Evolutionary conservation across 2,797 vertebrate genomes (phyloP).

Genomic region (Eurystomus glaucurus): DNA sequence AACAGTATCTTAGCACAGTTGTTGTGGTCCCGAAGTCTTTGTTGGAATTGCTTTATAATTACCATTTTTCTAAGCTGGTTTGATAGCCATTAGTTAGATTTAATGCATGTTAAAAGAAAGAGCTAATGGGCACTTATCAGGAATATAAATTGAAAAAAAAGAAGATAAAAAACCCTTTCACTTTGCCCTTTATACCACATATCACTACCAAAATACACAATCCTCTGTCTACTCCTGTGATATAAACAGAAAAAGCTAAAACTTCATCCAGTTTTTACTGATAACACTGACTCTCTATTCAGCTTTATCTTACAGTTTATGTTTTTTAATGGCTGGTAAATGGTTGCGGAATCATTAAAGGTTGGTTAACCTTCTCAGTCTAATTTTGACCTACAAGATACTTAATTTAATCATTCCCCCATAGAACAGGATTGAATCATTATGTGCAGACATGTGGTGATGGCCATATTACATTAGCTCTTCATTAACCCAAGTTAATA

Average conservation of each 20-base stretch:
- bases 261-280: conserved; percentile 13
- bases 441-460: conserved; percentile 64
- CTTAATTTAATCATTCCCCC: conserved; percentile 74
- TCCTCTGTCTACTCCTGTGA: background rate
- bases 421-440: conserved; percentile 56
- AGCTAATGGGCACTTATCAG: conserved; percentile 62
- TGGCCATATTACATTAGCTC: conserved; percentile 69
- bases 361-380: conserved; percentile 72
- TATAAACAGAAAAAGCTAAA: conserved; percentile 2
- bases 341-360: conserved; percentile 68
- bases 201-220: conserved; percentile 23
- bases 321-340: conserved; percentile 68
- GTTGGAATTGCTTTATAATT: conserved; percentile 51
- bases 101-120: conserved; percentile 65
- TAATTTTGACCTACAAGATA: conserved; percentile 73
- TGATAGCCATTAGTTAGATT: conserved; percentile 71
- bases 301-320: conserved; percentile 52
- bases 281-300: background rate
- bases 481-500: conserved; percentile 76
- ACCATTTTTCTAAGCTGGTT: conserved; percentile 64
- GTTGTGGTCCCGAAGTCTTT: conserved; percentile 30
- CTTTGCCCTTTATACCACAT: conserved; percentile 36
- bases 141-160: background rate
- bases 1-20: background rate
- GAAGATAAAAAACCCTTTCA: background rate